Conservation (phyloP, 2,113 vertebrate genomes). For the Beaufortia kweichowensis region DNA sequence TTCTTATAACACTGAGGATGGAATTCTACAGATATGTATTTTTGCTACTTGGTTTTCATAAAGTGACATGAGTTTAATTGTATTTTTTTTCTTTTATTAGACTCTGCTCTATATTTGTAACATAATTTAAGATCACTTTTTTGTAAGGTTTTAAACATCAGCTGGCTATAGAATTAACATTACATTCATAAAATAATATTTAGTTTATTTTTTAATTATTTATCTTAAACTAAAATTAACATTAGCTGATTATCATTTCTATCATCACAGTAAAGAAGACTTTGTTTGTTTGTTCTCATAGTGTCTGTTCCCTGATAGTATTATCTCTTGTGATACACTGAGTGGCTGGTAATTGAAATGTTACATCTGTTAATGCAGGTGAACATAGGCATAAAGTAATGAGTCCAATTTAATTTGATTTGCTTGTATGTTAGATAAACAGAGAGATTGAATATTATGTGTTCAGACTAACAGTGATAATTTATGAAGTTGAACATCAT, state of each 20-base stretch:
- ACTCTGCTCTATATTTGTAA: not conserved
- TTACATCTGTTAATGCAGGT: not conserved
- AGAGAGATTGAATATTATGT: slow-evolving; percentile 11
- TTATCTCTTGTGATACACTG: slow-evolving; percentile 6
- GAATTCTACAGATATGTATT: not conserved
- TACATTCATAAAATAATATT: not conserved
- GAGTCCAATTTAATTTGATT: slow-evolving; percentile 5
- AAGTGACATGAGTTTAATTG: slow-evolving; percentile 53
- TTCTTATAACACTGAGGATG: slow-evolving; percentile 66
- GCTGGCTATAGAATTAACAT: not conserved
- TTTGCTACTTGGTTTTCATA: slow-evolving; percentile 38
- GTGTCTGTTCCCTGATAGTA: not conserved
- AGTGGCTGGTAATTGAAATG: slow-evolving; percentile 25
- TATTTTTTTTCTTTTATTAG: not conserved
- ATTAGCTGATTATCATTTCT: not conserved
- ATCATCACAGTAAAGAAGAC: not conserved
- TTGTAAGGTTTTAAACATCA: not conserved
- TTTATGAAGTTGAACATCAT: slow-evolving; percentile 34
- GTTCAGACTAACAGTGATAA: slow-evolving; percentile 15
- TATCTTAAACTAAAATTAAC: not conserved
- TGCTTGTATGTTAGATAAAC: not conserved
- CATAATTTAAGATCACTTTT: not conserved
- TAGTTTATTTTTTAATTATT: not conserved
- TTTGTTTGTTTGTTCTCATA: not conserved
- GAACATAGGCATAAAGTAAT: slow-evolving; percentile 25